Evolutionary conservation across 1,140 invertebrate genomes (phyloP).

Genomic region (Maconellicoccus hirsutus): DNA sequence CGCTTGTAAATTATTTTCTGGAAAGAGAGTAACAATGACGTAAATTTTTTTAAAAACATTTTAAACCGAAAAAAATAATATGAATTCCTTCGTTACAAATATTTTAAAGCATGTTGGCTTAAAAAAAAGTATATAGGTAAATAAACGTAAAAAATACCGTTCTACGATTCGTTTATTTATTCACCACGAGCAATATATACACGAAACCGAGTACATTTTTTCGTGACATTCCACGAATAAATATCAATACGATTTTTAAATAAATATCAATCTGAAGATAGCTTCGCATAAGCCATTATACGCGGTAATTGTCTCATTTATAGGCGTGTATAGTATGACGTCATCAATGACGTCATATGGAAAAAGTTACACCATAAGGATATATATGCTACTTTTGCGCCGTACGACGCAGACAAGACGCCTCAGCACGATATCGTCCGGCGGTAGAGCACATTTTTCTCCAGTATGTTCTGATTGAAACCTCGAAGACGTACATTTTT

Average conservation of each 20-base stretch:
- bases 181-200: not conserved
- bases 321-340: constrained; percentile 7
- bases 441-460: not conserved
- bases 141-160: not conserved
- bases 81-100: too few relatives aligned
- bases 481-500: not conserved
- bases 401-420: not conserved
- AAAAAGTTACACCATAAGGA: constrained; percentile 2
- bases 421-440: not conserved
- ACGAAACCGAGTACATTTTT: too few relatives aligned
- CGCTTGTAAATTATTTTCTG: too few relatives aligned
- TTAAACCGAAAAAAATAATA: too few relatives aligned
- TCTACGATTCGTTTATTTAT: not conserved
- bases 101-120: too few relatives aligned
- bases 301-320: not conserved
- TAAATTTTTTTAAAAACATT: too few relatives aligned
- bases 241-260: not conserved
- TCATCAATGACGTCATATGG: constrained; percentile 8
- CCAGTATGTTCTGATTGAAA: not conserved
- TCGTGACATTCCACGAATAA: too few relatives aligned
- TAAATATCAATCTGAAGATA: not conserved
- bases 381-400: not conserved
- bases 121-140: not conserved
- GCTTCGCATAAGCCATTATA: not conserved
- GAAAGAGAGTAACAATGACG: too few relatives aligned